Conservation (phyloP, 1,140 invertebrate species). For the Macrotrachela quadricornifera region DNA sequence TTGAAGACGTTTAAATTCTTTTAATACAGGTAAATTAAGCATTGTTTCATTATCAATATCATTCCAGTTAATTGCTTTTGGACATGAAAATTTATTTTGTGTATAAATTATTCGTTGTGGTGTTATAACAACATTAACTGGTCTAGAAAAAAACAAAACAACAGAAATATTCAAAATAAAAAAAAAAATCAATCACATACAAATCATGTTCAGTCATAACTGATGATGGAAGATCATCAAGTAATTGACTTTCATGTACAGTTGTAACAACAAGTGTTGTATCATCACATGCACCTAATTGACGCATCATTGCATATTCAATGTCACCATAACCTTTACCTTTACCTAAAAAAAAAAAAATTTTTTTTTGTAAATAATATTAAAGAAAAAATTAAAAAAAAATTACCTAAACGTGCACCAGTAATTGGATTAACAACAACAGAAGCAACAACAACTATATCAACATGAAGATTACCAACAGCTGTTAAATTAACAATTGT, state of each 20-base stretch:
- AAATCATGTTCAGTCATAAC: neutral
- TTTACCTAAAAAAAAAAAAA: neutral
- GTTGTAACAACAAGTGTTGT: neutral
- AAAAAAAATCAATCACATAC: neutral
- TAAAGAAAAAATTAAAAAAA: too few species aligned
- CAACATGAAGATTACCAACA: neutral
- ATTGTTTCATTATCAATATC: neutral
- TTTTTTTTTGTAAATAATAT: too few species aligned
- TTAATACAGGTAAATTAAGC: neutral
- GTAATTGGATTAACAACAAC: neutral
- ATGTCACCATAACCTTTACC: neutral
- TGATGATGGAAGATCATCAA: neutral
- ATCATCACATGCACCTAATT: neutral
- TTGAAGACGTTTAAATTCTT: neutral
- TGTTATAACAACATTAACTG: neutral
- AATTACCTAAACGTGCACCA: neutral
- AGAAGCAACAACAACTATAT: neutral
- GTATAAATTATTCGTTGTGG: neutral
- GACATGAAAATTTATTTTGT: neutral
- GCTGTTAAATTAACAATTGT: neutral
- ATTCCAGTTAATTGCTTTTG: neutral
- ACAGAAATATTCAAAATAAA: too few species aligned
- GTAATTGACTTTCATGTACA: neutral
- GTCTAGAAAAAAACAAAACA: neutral
- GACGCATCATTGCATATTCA: neutral